Base-by-base conservation (phyloP, 2,888 invertebrate species). In the Apodemia duryi region DNA sequence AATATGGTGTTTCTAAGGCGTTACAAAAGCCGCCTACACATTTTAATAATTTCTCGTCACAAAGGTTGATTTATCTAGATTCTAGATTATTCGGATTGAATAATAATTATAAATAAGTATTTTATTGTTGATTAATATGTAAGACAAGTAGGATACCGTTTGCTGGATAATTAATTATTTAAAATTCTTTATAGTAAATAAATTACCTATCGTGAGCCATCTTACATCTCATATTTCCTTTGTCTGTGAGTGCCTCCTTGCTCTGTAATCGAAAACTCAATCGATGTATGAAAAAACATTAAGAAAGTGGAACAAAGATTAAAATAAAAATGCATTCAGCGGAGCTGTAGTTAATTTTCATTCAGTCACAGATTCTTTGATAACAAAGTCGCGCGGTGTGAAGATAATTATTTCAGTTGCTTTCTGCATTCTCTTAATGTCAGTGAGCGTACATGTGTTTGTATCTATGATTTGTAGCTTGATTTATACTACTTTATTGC, bases 291-390 rank as follows among this genome's bases (percentile, higher is more conserved):
- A 43, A 11, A 43, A 11, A 43, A 43, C 13, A 5, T 43, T 21
- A 21, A 43, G 43, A 11, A 4, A 3, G 43, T 11, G 4, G 3
- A 43, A 43, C 43, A 43, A 43, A 43, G 3, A 43, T 43, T 43
- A 43, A 43, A 4, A 11, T 43, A 43, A 13, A 43, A 43, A 13
- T 43, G 11, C 1, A 43, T 28, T 29, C 54, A 11, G 29, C 29
- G 28, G 54, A 54, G 54, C 28, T 10, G 54, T 54, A 29, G 29
- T 21, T 52, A 28, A 28, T 54, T 54, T 54, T 54, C 54, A 54
- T 28, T 29, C 28, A 29, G 29, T 10, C 54, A 54, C 54, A 54
- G 21, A 54, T 54, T 54, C 29, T 54, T 54, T 29, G 54, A 54
- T 54, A n/a, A 28, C 54, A 54, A 54, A n/a, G 28, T 10, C 28